These are phyloP conservation scores for Columba livia DNA, from an alignment of 2,113 vertebrate species.

Conservation along the genomic window DNA sequence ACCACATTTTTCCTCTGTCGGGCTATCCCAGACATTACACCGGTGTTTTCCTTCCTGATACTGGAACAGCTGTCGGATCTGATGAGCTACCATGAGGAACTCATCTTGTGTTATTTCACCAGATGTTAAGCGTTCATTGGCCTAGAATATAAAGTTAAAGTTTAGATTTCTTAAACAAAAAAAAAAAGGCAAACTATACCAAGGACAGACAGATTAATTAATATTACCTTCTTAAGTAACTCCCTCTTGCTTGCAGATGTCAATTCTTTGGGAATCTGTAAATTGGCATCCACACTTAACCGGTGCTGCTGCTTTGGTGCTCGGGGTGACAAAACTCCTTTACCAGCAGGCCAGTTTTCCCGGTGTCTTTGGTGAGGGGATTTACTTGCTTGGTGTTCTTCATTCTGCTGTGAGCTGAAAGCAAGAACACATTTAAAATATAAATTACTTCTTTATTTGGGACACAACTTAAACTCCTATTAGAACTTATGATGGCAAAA, in stretches of 20 bases:
- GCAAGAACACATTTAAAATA: constrained; percentile 3
- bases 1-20: constrained; percentile 78
- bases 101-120: constrained; percentile 94
- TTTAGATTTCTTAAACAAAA: background rate
- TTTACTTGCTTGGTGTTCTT: constrained; percentile 82
- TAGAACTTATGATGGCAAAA: background rate
- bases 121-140: constrained; percentile 86
- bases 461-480: background rate
- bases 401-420: constrained; percentile 81
- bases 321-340: constrained; percentile 83
- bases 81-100: constrained; percentile 92
- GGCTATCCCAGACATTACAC: constrained; percentile 84
- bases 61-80: constrained; percentile 94
- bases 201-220: background rate
- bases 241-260: constrained; percentile 93
- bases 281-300: constrained; percentile 94
- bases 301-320: constrained; percentile 89
- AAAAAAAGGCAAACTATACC: background rate
- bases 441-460: background rate
- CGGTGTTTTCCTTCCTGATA: constrained; percentile 95
- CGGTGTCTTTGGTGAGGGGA: constrained; percentile 84
- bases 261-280: constrained; percentile 94
- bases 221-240: constrained; percentile 88
- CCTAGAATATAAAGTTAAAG: constrained; percentile 70
- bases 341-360: constrained; percentile 79